A percentile compares a stretch with the other conserved stretches of the same genome.
Conservation (phyloP, 35 echinoderm and acorn worm genomes). For the Heliocidaris tuberculata region DNA sequence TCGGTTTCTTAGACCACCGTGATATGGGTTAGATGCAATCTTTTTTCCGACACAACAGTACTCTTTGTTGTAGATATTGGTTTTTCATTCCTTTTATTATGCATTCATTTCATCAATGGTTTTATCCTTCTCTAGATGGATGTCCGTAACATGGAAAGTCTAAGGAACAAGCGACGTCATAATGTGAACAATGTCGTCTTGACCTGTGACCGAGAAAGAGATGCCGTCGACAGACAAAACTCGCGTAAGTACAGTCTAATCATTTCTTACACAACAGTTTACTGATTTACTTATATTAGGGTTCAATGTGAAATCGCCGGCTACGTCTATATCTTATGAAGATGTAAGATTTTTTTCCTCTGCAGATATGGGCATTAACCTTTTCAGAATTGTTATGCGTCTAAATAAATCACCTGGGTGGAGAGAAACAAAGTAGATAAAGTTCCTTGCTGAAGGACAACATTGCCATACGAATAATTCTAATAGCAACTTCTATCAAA, state of each 20-base stretch:
- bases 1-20: no score
- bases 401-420: no score
- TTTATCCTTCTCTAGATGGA: not conserved
- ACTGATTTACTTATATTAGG: no score
- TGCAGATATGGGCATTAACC: not conserved
- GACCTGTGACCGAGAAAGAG: conserved; percentile 77
- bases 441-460: no score
- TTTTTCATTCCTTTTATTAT: no score
- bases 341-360: not conserved
- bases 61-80: no score
- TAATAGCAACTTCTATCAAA: not conserved
- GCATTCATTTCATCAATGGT: not conserved
- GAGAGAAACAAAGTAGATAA: no score
- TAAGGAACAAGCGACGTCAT: conserved; percentile 82
- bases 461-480: not conserved
- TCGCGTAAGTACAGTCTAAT: conserved; percentile 78
- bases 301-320: not conserved
- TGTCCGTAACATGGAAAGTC: conserved; percentile 49
- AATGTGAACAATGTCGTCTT: conserved; percentile 80
- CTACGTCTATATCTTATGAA: not conserved
- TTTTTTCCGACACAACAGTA: no score
- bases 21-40: not conserved
- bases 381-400: no score
- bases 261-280: not conserved
- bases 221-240: conserved; percentile 79